phyloP scores from a whole-genome alignment of 2,113 vertebrate genomes.

The Mobula hypostoma region DNA sequence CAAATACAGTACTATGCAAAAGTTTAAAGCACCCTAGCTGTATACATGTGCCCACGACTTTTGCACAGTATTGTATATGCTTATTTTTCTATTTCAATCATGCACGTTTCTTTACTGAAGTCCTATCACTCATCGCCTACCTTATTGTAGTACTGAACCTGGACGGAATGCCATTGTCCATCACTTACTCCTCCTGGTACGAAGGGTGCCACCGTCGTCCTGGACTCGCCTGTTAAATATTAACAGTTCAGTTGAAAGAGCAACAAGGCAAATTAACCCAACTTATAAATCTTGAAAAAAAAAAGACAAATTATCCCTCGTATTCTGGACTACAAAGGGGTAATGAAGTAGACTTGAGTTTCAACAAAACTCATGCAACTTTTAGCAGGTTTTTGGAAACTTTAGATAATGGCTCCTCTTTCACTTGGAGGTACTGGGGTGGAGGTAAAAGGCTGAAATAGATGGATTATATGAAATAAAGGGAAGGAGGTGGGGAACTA shows the following conservation, averaged over 20 bases:
- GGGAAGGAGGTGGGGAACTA: too few species aligned
- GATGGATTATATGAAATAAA: too few species aligned
- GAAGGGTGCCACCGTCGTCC: conserved; percentile 75
- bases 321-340: not conserved
- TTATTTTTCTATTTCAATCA: not conserved
- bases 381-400: not conserved
- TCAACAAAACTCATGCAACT: not conserved
- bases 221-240: conserved; percentile 71
- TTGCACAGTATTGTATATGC: too few species aligned
- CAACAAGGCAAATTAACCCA: not conserved
- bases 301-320: not conserved
- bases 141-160: conserved; percentile 96
- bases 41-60: too few species aligned
- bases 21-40: too few species aligned
- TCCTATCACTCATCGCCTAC: conserved; percentile 51
- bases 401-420: not conserved
- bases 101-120: not conserved
- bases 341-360: not conserved
- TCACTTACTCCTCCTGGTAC: conserved; percentile 82
- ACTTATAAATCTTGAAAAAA: not conserved
- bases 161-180: conserved; percentile 87
- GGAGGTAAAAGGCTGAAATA: too few species aligned
- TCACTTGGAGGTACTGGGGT: too few species aligned
- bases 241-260: not conserved
- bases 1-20: too few species aligned